Base-by-base conservation (phyloP, 1,140 invertebrate genomes). In the Temnothorax nylanderi region DNA sequence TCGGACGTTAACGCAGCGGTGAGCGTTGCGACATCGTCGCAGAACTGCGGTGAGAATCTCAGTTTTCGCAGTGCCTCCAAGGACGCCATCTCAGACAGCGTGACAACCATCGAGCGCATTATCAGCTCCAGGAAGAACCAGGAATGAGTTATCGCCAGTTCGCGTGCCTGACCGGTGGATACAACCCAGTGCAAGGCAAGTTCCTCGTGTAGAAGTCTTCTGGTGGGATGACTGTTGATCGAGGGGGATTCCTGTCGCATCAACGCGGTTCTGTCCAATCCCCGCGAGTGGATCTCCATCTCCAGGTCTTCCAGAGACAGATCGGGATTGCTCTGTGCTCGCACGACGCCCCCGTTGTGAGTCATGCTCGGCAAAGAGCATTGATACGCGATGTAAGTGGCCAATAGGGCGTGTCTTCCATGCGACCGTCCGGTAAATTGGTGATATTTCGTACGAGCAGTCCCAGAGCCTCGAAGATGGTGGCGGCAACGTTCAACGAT, bases 91-190 rank as follows among this genome's bases (percentile, higher is more conserved):
- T 97, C 97, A 34, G 97, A 97, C 69, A 99, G 93, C 92, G 99
- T 98, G 91, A 99, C 98, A 64, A 98, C 97, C 98, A 99, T 99
- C 34, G 98, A 98, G 92, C 99, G 98, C 1, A 98, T 95, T 93
- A 99, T 99, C 13, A 99, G 95, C 94, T 99, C 98, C 93, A 99
- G 97, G 91, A 99, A 96, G 91, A 99, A 97, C 98, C 98, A 99
- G 0, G 98, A 98, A 94, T 99, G 98, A 37, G 97, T 97, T 94
- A 99, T 97, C 0, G 98, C 98, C 10, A 98, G 95, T 91, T 99
- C 98, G 84, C 98, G 96, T 2, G 97, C 97, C 32, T 97, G 96
- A 0, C 98, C 98, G 92, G 97, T 98, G 0, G 98, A 97, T 0
- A 99, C 97, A 0, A 99, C 97, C 98, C 98, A 99, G 93, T 99